Evolutionary conservation across 2,888 invertebrate species (phyloP), one percentile per base, ranked within the genome.

Genomic region (Drosophila neotestacea): DNA sequence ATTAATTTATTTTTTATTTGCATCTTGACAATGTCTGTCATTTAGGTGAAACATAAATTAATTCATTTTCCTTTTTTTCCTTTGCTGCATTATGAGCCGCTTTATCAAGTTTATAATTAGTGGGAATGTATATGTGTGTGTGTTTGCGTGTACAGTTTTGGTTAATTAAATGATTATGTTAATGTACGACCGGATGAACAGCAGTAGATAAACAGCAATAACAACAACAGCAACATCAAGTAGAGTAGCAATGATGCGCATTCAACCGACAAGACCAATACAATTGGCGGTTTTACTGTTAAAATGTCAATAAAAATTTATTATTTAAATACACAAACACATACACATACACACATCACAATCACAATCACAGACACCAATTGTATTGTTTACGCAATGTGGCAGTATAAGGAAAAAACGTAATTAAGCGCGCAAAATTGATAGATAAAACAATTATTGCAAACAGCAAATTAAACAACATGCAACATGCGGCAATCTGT

Each of bases 151-250:
- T 73, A 65, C 69, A 70, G 60, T 73, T 85, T 84, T 85, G 86
- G 83, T 83, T 87, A 88, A 88, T 88, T 88, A 88, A 88, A 83
- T 89, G 89, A 88, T 88, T 88, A 88, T 88, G 88, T 85, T 88
- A 88, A 87, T 87, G 86, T 81, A 83, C 79, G 84, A 83, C 79
- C 88, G 85, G 86, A 85, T 85, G 80, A 72, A 48, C 74, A 52
- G 73, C 67, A 71, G 79, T 74, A 74, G 77, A 74, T 80, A 68
- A 71, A 55, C 22, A 55, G 48, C 47, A 77, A 59, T 41, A 79
- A 68, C 69, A 76, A 66, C 65, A 76, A 59, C 67, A 55, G 50
- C 34, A 48, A 36, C 65, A 56, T 48, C 46, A 41, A 27, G n/a
- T 28, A 16, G 55, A 27, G 56, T 47, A 39, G 62, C 65, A 69